Conservation (phyloP, 2,113 vertebrate genomes). For the Podarcis cretensis region DNA sequence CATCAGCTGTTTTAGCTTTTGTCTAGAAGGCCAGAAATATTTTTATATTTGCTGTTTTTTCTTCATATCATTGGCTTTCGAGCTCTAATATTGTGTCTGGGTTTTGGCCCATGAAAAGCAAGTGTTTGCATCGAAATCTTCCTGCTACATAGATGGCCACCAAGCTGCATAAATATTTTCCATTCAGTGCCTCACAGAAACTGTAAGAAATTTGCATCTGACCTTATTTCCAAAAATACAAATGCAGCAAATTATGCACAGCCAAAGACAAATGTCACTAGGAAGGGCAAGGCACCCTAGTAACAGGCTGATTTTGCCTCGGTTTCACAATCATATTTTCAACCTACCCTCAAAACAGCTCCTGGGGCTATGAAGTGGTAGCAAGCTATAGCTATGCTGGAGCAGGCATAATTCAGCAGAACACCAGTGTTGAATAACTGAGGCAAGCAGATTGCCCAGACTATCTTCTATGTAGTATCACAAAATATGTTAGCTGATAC, state of each 20-base stretch:
- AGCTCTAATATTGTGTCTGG: neutral
- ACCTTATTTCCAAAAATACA: neutral
- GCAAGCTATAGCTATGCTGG: accelerated
- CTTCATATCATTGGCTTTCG: neutral
- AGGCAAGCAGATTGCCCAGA: accelerated
- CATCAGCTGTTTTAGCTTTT: neutral
- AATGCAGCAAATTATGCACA: neutral
- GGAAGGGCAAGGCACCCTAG: neutral
- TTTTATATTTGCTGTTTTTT: neutral
- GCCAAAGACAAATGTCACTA: neutral
- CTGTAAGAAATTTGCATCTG: neutral
- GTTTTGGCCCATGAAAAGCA: neutral
- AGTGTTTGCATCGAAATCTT: neutral
- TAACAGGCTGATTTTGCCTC: neutral
- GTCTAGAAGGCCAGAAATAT: neutral
- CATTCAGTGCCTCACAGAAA: neutral
- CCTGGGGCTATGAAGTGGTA: accelerated
- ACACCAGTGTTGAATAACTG: neutral
- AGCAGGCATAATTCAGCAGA: accelerated
- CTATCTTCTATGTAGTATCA: neutral
- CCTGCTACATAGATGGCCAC: neutral
- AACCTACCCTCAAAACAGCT: neutral
- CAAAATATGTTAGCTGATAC: neutral
- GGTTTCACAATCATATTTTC: neutral
- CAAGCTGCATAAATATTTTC: accelerated